Conservation (phyloP, 2,797 vertebrate genomes). For the Trichosurus vulpecula region DNA sequence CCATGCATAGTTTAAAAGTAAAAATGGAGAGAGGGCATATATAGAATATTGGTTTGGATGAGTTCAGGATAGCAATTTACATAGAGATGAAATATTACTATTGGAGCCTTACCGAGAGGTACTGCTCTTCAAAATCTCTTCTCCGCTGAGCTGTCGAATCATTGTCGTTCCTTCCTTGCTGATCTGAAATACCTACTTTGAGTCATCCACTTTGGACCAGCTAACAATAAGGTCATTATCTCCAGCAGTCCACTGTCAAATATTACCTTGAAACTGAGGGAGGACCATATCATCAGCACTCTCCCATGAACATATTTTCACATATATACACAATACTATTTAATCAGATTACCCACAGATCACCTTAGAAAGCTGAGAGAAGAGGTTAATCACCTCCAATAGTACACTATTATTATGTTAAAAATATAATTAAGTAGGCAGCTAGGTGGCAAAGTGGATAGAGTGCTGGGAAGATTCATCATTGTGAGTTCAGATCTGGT, state of each 20-base stretch:
- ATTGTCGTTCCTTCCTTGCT: not conserved
- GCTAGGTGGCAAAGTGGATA: not conserved
- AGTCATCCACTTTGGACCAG: not conserved
- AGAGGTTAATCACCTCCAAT: not conserved
- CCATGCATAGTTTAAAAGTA: not conserved
- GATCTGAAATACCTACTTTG: not conserved
- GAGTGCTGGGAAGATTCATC: not conserved
- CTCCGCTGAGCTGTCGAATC: not conserved
- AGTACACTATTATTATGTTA: not conserved
- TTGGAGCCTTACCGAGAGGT: not conserved
- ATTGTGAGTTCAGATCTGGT: not conserved
- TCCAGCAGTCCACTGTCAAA: not conserved
- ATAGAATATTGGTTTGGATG: not conserved
- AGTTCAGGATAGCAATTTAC: not conserved
- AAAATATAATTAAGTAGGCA: not conserved
- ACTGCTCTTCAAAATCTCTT: not conserved
- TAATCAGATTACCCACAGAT: slow-evolving; percentile 20
- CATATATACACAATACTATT: not conserved
- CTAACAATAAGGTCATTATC: not conserved
- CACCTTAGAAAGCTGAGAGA: not conserved
- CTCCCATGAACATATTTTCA: not conserved
- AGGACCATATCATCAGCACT: not conserved
- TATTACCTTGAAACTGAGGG: not conserved
- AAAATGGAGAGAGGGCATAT: not conserved
- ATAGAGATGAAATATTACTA: not conserved